Percentiles rank a stretch among this genome's conserved stretches.
These are phyloP conservation scores for Cryptomyrus ogoouensis DNA, from an alignment of 2,113 vertebrate genomes.

Conservation along the genomic window DNA sequence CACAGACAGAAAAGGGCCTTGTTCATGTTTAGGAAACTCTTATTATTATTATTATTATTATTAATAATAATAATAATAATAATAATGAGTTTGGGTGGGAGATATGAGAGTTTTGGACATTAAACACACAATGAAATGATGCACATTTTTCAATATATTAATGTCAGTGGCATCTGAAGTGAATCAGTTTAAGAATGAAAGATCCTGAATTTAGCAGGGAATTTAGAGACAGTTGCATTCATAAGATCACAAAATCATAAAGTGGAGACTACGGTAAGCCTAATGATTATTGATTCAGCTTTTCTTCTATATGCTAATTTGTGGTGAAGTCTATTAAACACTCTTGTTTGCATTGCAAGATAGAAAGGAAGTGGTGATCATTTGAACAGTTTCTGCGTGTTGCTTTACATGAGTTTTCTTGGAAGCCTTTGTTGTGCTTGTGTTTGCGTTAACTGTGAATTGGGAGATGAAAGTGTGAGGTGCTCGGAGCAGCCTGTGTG, in stretches of 20 bases:
- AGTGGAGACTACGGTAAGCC: background rate
- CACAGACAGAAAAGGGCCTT: background rate
- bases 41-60: background rate
- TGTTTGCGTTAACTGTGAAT: background rate
- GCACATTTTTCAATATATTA: background rate
- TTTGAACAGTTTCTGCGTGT: background rate
- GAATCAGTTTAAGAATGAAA: background rate
- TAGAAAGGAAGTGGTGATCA: background rate
- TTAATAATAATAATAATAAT: background rate
- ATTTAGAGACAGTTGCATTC: background rate
- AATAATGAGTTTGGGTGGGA: background rate
- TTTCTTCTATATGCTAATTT: background rate
- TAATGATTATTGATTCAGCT: background rate
- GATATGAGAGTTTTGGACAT: background rate
- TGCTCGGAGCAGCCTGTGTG: background rate
- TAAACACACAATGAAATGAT: background rate
- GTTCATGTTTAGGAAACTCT: background rate
- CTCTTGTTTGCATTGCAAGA: background rate
- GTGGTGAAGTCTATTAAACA: background rate
- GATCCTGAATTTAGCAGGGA: background rate
- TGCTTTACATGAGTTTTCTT: background rate
- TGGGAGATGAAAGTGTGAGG: background rate
- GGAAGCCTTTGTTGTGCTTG: background rate
- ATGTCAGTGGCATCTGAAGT: background rate
- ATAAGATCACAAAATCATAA: background rate